These are phyloP conservation scores for Chaenocephalus aceratus DNA, from an alignment of 2,113 vertebrate species.

Conservation along the genomic window DNA sequence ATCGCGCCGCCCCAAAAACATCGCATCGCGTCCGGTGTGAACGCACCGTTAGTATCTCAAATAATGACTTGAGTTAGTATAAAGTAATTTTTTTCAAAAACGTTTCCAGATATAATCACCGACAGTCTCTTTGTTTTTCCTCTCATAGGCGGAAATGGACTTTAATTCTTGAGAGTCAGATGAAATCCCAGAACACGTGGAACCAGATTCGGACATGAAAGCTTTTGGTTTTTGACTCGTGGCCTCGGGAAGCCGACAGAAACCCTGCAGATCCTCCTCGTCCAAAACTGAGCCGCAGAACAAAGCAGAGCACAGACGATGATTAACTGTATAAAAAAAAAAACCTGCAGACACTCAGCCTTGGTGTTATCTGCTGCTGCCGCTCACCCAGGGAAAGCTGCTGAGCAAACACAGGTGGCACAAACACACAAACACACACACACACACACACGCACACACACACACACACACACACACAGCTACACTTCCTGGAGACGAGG, in stretches of 20 bases:
- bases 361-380: constrained; percentile 87
- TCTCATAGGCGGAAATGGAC: too few species aligned
- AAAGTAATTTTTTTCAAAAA: too few species aligned
- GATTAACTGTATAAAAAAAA: constrained; percentile 91
- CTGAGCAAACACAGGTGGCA: constrained; percentile 97
- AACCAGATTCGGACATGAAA: background rate
- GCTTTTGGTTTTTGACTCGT: constrained; percentile 26
- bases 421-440: constrained; percentile 48
- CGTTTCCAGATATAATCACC: too few species aligned
- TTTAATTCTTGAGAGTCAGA: too few species aligned
- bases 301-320: constrained; percentile 83
- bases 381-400: constrained; percentile 87
- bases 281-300: constrained; percentile 30
- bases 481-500: constrained; percentile 7
- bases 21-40: too few species aligned
- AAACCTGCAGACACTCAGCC: constrained; percentile 72
- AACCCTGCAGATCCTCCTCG: constrained; percentile 23
- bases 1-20: too few species aligned
- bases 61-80: too few species aligned
- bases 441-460: background rate
- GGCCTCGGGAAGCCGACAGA: constrained; percentile 29
- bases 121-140: too few species aligned
- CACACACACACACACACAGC: background rate
- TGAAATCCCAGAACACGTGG: too few species aligned
- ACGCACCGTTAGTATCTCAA: too few species aligned